Evolutionary conservation across 2,113 vertebrate species (phyloP).

Genomic region (Microcebus jonahi): DNA sequence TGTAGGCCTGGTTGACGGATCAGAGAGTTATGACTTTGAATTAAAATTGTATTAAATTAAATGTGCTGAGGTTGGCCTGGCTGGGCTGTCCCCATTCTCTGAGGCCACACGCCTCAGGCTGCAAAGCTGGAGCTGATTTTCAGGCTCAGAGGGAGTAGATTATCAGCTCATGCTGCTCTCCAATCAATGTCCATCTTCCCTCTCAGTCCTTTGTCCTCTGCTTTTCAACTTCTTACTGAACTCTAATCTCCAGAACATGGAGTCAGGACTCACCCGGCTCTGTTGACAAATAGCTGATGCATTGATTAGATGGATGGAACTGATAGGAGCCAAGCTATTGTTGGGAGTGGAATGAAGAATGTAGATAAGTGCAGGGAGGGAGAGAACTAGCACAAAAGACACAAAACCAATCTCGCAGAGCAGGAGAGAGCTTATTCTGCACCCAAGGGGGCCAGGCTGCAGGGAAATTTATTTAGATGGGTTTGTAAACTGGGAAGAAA

Average conservation of each 20-base stretch:
- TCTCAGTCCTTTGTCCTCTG: background rate
- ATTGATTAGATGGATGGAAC: slow-evolving; percentile 52
- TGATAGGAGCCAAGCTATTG: slow-evolving; percentile 47
- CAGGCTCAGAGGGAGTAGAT: background rate
- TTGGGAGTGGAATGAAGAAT: background rate
- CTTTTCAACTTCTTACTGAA: background rate
- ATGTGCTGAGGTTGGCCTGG: background rate
- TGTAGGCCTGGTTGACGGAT: background rate
- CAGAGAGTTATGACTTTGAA: background rate
- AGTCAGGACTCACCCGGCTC: background rate
- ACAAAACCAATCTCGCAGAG: background rate
- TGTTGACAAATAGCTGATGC: slow-evolving; percentile 52
- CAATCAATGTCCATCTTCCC: background rate
- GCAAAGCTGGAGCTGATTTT: background rate
- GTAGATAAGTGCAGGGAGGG: background rate
- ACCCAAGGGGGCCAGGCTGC: background rate
- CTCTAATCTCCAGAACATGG: slow-evolving; percentile 15
- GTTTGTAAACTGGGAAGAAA: background rate
- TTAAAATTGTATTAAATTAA: slow-evolving; percentile 22
- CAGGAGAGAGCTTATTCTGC: background rate
- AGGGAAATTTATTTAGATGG: slow-evolving; percentile 4
- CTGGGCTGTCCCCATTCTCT: background rate
- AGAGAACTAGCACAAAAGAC: background rate
- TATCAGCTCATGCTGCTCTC: background rate
- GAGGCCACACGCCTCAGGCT: background rate